phyloP scores from a whole-genome alignment of 64 coral and sea anemone genomes.

The Acropora tenuis region DNA sequence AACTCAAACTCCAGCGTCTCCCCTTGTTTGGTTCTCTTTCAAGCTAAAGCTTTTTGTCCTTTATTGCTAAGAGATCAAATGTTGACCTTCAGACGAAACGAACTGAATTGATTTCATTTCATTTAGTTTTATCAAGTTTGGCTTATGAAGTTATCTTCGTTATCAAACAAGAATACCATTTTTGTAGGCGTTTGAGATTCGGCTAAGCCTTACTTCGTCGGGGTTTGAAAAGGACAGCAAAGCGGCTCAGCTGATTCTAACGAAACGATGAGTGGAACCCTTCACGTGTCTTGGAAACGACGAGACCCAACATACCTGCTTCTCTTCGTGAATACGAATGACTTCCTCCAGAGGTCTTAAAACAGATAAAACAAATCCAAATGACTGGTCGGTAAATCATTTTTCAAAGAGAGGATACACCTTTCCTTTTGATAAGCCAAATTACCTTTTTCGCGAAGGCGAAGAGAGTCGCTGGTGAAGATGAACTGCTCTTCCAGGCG shows the following conservation, averaged over 20 bases:
- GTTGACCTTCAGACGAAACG: no score
- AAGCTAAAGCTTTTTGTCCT: neutral
- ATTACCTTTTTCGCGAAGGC: slow-evolving; percentile 91
- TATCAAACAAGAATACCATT: no score
- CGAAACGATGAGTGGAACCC: no score
- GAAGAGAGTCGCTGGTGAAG: slow-evolving; percentile 95
- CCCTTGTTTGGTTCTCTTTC: neutral
- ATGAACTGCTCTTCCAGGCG: slow-evolving; percentile 90
- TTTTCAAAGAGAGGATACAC: neutral
- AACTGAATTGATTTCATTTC: no score
- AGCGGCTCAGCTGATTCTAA: no score
- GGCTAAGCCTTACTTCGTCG: no score
- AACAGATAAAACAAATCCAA: neutral
- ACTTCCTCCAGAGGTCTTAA: slow-evolving; percentile 76
- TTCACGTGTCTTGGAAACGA: no score
- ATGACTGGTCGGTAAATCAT: neutral
- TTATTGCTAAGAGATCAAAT: neutral
- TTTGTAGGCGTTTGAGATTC: no score
- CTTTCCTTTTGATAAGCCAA: no score
- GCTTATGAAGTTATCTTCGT: no score
- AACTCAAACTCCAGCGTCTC: neutral
- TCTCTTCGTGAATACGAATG: slow-evolving; percentile 86
- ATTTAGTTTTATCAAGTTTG: no score
- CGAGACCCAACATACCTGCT: slow-evolving; percentile 50
- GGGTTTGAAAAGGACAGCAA: no score